Base-by-base conservation (phyloP, 2,113 vertebrate species). In the Corythaeola cristata region DNA sequence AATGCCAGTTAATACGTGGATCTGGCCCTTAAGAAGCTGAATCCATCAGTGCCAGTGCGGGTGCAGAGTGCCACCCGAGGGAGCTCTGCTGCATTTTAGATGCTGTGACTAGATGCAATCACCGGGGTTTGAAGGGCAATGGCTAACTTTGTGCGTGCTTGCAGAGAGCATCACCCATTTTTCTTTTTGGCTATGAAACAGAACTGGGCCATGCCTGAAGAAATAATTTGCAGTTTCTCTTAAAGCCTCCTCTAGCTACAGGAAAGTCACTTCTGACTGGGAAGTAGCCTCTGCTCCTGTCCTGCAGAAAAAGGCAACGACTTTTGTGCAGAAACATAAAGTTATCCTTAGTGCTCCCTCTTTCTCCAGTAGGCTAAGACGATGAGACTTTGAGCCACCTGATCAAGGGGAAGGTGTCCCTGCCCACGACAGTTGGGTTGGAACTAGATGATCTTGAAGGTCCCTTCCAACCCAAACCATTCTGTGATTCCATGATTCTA, bases 1-100 rank as follows among this genome's bases (percentile, higher is more conserved):
- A 3, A 9, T 89, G 93, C 82, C 88, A 75, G 30, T 52, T 72
- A 60, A 89, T 93, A 49, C 0, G 0, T 58, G 69, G 88, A 85
- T 87, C 76, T 82, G 44, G 15, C 33, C 15, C 71, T 59, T 88
- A 69, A 93, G 93, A 90, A 75, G 72, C 32, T 2, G 3, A 93
- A 93, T 94, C 80, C 77, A 72, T 88, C 93, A 85, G 87, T 94
- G 91, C 73, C 82, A 71, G 53, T 0, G 1, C 3, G 64, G 1
- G 3, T 23, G 32, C 32, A 15, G 15, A 1, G 0, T 45, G 32
- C 44, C 68, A 63, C 26, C 0, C 11, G 1, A 33, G 18, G 53
- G 19, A 62, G 32, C 50, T 81, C 47, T 7, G 37, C 47, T 32
- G 53, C 1, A 0, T 75, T 75, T 78, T 8, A 59, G 62, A 68